A percentile compares a stretch with the other conserved stretches of the same genome.
phyloP scores from a whole-genome alignment of 37 sponge, comb jelly and placozoan species.

The Tethya wilhelma region DNA sequence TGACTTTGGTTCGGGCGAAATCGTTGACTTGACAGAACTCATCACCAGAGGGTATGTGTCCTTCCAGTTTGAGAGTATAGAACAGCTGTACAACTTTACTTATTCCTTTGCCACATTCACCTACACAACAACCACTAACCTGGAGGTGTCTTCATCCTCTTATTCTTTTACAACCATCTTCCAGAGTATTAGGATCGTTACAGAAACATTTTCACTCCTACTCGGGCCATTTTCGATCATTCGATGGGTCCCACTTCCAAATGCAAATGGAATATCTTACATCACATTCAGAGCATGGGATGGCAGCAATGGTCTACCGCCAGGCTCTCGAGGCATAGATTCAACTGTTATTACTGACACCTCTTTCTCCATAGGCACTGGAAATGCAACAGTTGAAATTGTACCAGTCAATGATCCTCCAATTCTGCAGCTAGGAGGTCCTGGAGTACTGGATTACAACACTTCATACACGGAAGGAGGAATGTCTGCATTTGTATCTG shows the following conservation, averaged over 20 bases:
- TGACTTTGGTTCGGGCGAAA: constrained; percentile 4
- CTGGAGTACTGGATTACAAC: constrained; percentile 16
- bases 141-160: not conserved
- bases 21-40: constrained; percentile 6
- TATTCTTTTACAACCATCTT: not conserved
- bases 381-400: constrained; percentile 30
- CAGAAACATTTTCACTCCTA: constrained; percentile 38
- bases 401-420: constrained; percentile 67
- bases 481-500: constrained; percentile 37
- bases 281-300: constrained; percentile 72
- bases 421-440: constrained; percentile 47
- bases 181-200: constrained; percentile 11
- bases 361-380: constrained; percentile 47
- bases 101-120: constrained; percentile 1
- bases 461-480: constrained; percentile 60
- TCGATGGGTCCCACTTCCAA: constrained; percentile 39
- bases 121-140: constrained; percentile 15
- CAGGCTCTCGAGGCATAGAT: constrained; percentile 35
- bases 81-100: not conserved
- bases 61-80: not conserved
- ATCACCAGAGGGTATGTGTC: not conserved
- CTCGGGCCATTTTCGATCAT: constrained; percentile 35
- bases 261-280: constrained; percentile 19
- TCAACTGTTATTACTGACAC: constrained; percentile 36
- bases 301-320: constrained; percentile 27